These are phyloP conservation scores for Azemiops feae DNA, from an alignment of 2,113 vertebrate genomes.

Conservation along the genomic window DNA sequence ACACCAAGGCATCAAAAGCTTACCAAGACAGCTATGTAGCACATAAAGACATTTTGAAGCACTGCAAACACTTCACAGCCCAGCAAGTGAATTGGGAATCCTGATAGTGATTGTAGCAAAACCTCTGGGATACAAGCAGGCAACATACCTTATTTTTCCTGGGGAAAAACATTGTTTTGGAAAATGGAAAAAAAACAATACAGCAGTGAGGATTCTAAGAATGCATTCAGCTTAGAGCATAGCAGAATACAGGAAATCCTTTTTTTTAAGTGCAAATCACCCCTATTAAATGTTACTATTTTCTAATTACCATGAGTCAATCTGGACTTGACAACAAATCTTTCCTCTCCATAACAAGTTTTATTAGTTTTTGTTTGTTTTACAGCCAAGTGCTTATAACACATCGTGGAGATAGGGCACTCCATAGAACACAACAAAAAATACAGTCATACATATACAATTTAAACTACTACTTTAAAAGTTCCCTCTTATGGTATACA, in stretches of 20 bases:
- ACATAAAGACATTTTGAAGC: not conserved
- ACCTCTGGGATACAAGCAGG: not conserved
- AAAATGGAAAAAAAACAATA: not conserved
- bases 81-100: not conserved
- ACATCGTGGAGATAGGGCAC: too few relatives aligned
- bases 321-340: not conserved
- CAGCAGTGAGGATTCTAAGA: not conserved
- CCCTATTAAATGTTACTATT: not conserved
- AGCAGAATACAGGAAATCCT: not conserved
- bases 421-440: too few relatives aligned
- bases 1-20: not conserved
- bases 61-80: not conserved
- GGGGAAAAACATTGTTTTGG: not conserved
- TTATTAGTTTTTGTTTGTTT: too few relatives aligned
- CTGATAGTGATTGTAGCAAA: not conserved
- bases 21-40: not conserved
- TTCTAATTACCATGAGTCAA: not conserved
- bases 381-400: too few relatives aligned
- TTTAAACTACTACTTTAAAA: too few relatives aligned
- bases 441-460: too few relatives aligned
- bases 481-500: too few relatives aligned
- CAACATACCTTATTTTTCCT: not conserved
- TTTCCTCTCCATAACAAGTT: too few relatives aligned
- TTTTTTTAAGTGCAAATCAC: not conserved
- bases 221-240: not conserved